Evolutionary conservation across 1,140 invertebrate species (phyloP), one percentile per base, ranked within the genome.

Genomic region (Drosophila sp.): DNA sequence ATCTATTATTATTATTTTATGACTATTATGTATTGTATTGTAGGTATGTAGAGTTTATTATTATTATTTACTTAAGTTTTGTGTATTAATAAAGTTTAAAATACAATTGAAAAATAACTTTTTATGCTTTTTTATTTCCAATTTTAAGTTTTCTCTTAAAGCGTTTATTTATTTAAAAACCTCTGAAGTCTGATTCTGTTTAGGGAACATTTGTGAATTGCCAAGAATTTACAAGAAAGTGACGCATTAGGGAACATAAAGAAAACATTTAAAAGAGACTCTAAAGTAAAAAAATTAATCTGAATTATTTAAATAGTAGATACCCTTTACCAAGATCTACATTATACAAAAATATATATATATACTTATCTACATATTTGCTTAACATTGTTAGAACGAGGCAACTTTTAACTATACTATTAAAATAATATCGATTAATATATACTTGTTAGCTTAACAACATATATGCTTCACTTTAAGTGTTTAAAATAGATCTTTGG

Each of bases 1-100:
- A 75, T 75, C 62, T 66, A 78, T 87, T 78, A 81, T 87, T 78
- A 87, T 79, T 77, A 79, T 77, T 89, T 74, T 87, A 87, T 89
- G 76, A 86, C 78, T 87, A 87, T 87, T 89, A 89, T 86, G 83
- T 89, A 87, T 87, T 87, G 82, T 87, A 87, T 82, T 90, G 87
- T 90, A 90, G 87, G 87, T 90, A 90, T 90, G 87, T 90, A 90
- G 87, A 90, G 76, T 90, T 90, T 90, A 90, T 80, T 90, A 83
- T 83, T 82, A 78, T 84, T 89, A 72, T 65, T 69, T 73, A 80
- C 65, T 69, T 89, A 89, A 89, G 84, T 86, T 89, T 89, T 89
- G 83, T 89, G 83, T 87, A 87, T 87, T 89, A 87, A 87, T 83
- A 87, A 82, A 78, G 50, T 70, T 73, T 76, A 73, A 87, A 89